Evolutionary conservation across 1,140 invertebrate genomes (phyloP), one percentile per base, ranked within the genome.

Genomic region (Ditylenchus dipsaci): DNA sequence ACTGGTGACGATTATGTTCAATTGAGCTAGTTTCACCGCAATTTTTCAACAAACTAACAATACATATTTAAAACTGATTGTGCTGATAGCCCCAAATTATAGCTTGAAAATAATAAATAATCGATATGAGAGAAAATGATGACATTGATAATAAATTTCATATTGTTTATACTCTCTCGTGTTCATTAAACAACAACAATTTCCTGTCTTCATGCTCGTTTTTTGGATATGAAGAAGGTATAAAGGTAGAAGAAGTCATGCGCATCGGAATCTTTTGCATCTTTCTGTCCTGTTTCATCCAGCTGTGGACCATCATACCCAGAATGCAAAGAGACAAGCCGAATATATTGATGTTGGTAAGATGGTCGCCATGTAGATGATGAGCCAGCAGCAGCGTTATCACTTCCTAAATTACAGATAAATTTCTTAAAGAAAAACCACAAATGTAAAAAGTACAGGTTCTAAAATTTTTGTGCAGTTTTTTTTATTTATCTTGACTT

Each of bases 301-400:
- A 27, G 23, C 66, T 65, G 27, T 97, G 95, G 58, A 90, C 85
- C 11, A 87, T 86, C 75, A 98, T 96, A 62, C 95, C 95, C 59
- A 88, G 85, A 68, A 97, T 84, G 82, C 94, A 97, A 13, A 96
- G 85, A 9, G 90, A 82, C 43, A 98, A 84, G 1, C 95, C 95
- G 26, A 91, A 84, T 21, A 90, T 87, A 85, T 97, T 97, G 1
- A 95, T 85, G 0, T 85, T 78, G 68, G 88, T 91, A 77, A 97
- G 88, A 75, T 88, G 85, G 83, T 97, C 93, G 17, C 91, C 90
- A 80, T 91, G 91, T 65, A 90, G 87, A 75, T 89, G 86, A 67
- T 92, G 89, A 15, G 93, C 94, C 76, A 97, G 83, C 9, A 89
- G 87, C 68, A 97, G 84, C 70, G 91, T 92, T 78, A 89, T 89